Evolutionary conservation across 2,888 invertebrate species (phyloP).

Genomic region (Asteroscopus sphinx): DNA sequence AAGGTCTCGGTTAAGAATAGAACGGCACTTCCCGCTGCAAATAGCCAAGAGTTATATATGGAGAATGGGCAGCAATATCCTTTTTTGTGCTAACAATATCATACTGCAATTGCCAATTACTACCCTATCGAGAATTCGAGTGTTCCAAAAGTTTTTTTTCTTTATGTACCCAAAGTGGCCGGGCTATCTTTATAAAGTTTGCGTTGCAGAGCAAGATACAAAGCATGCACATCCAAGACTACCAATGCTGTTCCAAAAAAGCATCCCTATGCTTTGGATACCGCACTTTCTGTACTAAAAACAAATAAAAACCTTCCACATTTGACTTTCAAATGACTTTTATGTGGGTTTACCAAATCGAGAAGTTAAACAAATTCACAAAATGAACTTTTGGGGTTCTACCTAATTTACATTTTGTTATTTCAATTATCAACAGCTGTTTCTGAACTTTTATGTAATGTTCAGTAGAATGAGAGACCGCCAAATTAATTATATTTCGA

Average conservation of each 20-base stretch:
- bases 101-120: background rate
- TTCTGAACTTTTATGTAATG: slow-evolving; percentile 7
- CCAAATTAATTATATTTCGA: slow-evolving; percentile 5
- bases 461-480: background rate
- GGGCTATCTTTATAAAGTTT: too few relatives aligned
- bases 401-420: slow-evolving; percentile 15
- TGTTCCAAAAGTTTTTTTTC: too few relatives aligned
- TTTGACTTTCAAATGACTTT: background rate
- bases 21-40: slow-evolving; percentile 42
- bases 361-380: slow-evolving; percentile 9
- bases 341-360: background rate
- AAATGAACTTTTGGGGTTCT: background rate
- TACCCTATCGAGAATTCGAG: too few relatives aligned
- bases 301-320: background rate
- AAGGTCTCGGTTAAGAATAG: slow-evolving; percentile 48
- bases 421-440: slow-evolving; percentile 15
- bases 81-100: background rate
- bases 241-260: too few relatives aligned
- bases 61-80: slow-evolving; percentile 19
- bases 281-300: background rate
- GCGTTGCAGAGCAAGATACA: too few relatives aligned
- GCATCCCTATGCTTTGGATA: background rate
- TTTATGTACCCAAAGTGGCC: too few relatives aligned
- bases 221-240: too few relatives aligned
- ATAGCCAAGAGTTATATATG: slow-evolving; percentile 28